phyloP scores from a whole-genome alignment of 2,797 vertebrate genomes.

The Natrix natrix region DNA sequence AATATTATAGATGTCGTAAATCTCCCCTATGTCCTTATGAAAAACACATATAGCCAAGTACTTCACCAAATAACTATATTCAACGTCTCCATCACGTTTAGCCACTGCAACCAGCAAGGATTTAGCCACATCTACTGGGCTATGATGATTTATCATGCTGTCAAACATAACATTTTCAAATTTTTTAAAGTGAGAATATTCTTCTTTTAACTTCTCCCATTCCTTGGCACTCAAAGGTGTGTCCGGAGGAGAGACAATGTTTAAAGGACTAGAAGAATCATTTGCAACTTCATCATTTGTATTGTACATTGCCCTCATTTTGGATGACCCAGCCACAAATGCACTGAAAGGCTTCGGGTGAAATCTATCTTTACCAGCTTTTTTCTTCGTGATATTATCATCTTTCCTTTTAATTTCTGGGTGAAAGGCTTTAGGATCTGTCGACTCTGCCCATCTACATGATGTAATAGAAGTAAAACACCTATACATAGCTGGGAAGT shows the following conservation, averaged over 20 bases:
- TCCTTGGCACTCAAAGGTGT: slow-evolving; percentile 75
- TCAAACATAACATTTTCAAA: slow-evolving; percentile 81
- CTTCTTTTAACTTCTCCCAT: slow-evolving; percentile 80
- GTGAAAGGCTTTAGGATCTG: slow-evolving; percentile 39
- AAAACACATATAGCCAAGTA: slow-evolving; percentile 85
- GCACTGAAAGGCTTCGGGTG: slow-evolving; percentile 49
- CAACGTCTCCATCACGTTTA: slow-evolving; percentile 76
- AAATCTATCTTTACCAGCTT: slow-evolving; percentile 20
- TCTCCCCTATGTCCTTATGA: slow-evolving; percentile 76
- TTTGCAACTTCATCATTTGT: slow-evolving; percentile 20
- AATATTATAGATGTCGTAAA: slow-evolving; percentile 84
- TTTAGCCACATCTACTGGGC: slow-evolving; percentile 82
- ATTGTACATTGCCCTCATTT: slow-evolving; percentile 65
- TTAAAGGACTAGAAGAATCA: background rate
- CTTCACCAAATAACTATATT: slow-evolving; percentile 80
- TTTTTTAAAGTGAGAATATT: slow-evolving; percentile 35
- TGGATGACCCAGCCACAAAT: slow-evolving; percentile 82
- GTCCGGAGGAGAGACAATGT: slow-evolving; percentile 70
- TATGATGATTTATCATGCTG: slow-evolving; percentile 60
- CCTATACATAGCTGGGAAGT: slow-evolving; percentile 29
- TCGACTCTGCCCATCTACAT: slow-evolving; percentile 38
- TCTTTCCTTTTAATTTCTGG: slow-evolving; percentile 11
- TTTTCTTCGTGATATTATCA: slow-evolving; percentile 4
- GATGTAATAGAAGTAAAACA: slow-evolving; percentile 48
- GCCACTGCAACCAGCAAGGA: slow-evolving; percentile 85